Base-by-base conservation (phyloP, 2,113 vertebrate species). In the Misgurnus mizolepis region DNA sequence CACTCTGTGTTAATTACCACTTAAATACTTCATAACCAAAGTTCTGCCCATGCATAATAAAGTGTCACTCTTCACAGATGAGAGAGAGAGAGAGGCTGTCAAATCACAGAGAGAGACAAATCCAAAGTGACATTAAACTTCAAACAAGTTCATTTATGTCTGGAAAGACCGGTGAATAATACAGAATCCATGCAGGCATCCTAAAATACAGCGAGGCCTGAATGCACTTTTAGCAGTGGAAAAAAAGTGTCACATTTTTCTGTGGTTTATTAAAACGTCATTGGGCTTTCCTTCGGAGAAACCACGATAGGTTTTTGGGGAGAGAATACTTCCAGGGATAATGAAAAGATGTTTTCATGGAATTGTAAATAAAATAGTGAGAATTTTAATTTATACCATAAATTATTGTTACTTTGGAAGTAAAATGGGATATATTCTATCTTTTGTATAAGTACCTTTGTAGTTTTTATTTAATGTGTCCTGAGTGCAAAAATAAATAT, bases 381-480 rank as follows among this genome's bases (percentile, higher is more conserved):
- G 84, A 90, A 87, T 84, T 92, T 91, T 94, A 91, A 94, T 94
- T 94, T 94, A 94, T 94, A 92, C 91, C 91, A 91, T 94, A 94
- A 93, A 90, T 94, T 94, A 94, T 93, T 94, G 85, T 92, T 91
- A 84, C 92, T 94, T 93, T 93, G 88, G 92, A 92, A 87, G 90
- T 93, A n/a, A 90, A 93, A 92, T 90, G 91, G 92, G 90, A 93
- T 88, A 90, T 91, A 91, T 90, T 92, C 91, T 93, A 93, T 93
- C 89, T 94, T 93, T 93, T 93, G 88, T 93, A 93, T 89, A 88
- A 90, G 91, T 93, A 91, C 72, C 89, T 90, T 92, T 91, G 89
- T 93, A 91, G 92, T 92, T 92, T 78, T 92, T 91, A 94, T 93
- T 93, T 93, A 93, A 94, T 89, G 91, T 93, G 90, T 91, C 85